Conservation (phyloP, 2,113 vertebrate species). For the Oreochromis aureus region DNA sequence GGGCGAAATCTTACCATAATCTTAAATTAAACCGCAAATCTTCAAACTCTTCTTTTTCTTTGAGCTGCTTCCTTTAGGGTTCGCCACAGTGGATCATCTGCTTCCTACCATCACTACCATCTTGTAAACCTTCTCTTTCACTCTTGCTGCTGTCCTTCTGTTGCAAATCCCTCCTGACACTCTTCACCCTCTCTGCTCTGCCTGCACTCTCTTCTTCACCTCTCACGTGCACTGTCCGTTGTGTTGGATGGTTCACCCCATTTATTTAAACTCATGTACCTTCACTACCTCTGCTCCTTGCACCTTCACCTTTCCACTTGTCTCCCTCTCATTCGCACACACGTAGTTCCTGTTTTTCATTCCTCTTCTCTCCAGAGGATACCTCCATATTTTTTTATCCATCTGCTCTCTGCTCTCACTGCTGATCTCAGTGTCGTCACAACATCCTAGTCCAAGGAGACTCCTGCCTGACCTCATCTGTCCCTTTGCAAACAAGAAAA, state of each 20-base stretch:
- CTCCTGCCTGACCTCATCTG: neutral
- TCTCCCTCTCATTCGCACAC: neutral
- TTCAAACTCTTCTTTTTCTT: neutral
- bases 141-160: neutral
- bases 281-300: neutral
- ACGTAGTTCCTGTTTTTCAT: neutral
- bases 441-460: neutral
- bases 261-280: neutral
- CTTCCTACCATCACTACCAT: neutral
- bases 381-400: neutral
- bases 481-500: neutral
- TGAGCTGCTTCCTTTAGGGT: neutral
- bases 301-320: neutral
- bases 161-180: neutral
- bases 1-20: neutral
- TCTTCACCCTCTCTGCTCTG: neutral
- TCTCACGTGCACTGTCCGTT: neutral
- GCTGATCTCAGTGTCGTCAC: neutral
- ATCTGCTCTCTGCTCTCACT: neutral
- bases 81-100: neutral
- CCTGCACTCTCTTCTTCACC: neutral
- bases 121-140: neutral
- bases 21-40: neutral
- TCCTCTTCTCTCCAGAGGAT: neutral
- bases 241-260: neutral